These are phyloP conservation scores for Orthosia gracilis DNA, from an alignment of 2,888 invertebrate species.

Conservation along the genomic window DNA sequence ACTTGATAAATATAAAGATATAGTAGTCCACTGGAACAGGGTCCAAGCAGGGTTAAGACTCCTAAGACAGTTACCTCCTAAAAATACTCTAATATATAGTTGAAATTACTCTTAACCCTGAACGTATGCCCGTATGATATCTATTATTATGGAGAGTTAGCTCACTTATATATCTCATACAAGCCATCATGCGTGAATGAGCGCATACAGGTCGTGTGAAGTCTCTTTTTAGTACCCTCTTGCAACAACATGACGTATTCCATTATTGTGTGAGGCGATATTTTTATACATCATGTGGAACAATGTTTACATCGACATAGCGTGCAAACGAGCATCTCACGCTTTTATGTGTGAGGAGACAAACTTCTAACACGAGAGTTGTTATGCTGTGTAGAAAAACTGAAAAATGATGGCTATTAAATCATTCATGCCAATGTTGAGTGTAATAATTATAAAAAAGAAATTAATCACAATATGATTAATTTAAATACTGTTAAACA, in stretches of 20 bases:
- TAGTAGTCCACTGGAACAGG: no score
- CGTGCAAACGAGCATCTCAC: conserved; percentile 44
- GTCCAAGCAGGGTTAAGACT: no score
- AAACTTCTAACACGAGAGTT: neutral
- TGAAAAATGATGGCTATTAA: neutral
- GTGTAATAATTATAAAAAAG: no score
- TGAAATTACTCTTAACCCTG: conserved; percentile 3
- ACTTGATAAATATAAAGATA: no score
- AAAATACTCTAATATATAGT: neutral
- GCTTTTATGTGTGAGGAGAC: conserved; percentile 20
- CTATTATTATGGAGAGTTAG: conserved; percentile 38
- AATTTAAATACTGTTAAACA: no score
- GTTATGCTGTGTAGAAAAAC: neutral
- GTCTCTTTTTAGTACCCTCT: conserved; percentile 52
- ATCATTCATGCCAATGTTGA: neutral
- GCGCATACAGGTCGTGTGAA: conserved; percentile 60
- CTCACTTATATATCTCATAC: conserved; percentile 47
- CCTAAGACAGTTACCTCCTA: no score
- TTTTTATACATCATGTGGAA: conserved; percentile 52
- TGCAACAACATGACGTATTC: conserved; percentile 53
- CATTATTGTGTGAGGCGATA: conserved; percentile 47
- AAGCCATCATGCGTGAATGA: conserved; percentile 38
- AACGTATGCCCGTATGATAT: neutral
- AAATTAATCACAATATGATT: no score
- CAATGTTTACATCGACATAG: conserved; percentile 44